Conservation (phyloP, 1,140 invertebrate genomes). For the Charaxes varanes region DNA sequence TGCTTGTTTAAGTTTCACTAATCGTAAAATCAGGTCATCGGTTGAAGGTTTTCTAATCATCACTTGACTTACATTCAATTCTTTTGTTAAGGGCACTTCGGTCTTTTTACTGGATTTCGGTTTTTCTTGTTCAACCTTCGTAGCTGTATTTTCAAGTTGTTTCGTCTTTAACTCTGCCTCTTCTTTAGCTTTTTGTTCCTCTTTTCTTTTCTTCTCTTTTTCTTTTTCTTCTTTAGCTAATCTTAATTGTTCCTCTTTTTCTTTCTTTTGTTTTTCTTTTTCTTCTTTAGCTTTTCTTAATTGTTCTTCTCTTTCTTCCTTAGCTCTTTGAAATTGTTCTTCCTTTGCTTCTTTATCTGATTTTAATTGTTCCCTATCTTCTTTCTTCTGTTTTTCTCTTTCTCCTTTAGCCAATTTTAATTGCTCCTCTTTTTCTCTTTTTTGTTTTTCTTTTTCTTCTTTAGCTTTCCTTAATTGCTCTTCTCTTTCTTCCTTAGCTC, state of each 20-base stretch:
- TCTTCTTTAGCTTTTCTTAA: slow-evolving; percentile 14
- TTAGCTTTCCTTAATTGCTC: slow-evolving; percentile 6
- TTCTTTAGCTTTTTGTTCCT: slow-evolving; percentile 10
- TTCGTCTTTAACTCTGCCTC: slow-evolving; percentile 8
- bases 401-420: slow-evolving; percentile 17
- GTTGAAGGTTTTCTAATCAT: slow-evolving; percentile 24
- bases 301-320: slow-evolving; percentile 18
- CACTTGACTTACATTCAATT: slow-evolving; percentile 29
- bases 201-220: slow-evolving; percentile 12
- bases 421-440: slow-evolving; percentile 12
- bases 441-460: no score
- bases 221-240: slow-evolving; percentile 11
- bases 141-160: slow-evolving; percentile 5
- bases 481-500: slow-evolving; percentile 3
- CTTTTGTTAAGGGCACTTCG: slow-evolving; percentile 21
- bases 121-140: slow-evolving; percentile 10
- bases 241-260: slow-evolving; percentile 10
- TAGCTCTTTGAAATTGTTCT: slow-evolving; percentile 16
- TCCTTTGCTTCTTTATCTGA: slow-evolving; percentile 18
- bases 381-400: slow-evolving; percentile 2
- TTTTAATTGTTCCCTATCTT: no score
- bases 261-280: slow-evolving; percentile 8
- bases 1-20: slow-evolving; percentile 35
- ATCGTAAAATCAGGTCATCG: slow-evolving; percentile 32
- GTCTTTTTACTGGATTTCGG: slow-evolving; percentile 8